Evolutionary conservation across 2,888 invertebrate species (phyloP), one percentile per base, ranked within the genome.

Genomic region (Slavum lentiscoides): DNA sequence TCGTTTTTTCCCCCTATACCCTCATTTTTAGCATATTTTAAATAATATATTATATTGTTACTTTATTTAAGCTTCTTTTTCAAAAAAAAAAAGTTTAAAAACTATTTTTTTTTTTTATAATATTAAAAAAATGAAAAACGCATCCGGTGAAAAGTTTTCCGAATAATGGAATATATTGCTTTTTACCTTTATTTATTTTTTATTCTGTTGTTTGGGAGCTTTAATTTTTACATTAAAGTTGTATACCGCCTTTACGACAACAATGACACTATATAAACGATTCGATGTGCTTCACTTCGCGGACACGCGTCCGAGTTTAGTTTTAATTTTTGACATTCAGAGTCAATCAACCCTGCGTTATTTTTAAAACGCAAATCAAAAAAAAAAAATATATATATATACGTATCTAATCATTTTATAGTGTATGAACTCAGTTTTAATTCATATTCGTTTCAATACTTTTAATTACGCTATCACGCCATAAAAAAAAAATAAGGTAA

Each of bases 81-180:
- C 1, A 13, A 15, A 11, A 49, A 49, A 49, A 49, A 49, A 49
- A 74, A 74, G 62, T 74, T 73, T n/a, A 30, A 23, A 73, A 62
- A 74, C 30, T 74, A 61, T 59, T 30, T 61, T 43, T 59, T 30
- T 61, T 43, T 49, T 73, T 73, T 49, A 61, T n/a, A 43, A 61
- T 73, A 73, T 61, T 49, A 73, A 23, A 73, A 61, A 61, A 73
- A 73, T 73, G 61, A 73, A 73, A 73, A 49, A 73, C 49, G 43
- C 49, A 73, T 73, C 61, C 43, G 11, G 23, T 23, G 19, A 61
- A 73, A 72, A 61, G 73, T 73, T 73, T 73, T 61, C 61, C 61
- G 21, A 59, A 72, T 72, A 59, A 30, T 72, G n/a, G 53, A 59
- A 39, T 61, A 72, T 72, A 72, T 59, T 61, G 59, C 43, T 61